phyloP scores from a whole-genome alignment of 2,113 vertebrate genomes.

The Periophthalmus modestus region DNA sequence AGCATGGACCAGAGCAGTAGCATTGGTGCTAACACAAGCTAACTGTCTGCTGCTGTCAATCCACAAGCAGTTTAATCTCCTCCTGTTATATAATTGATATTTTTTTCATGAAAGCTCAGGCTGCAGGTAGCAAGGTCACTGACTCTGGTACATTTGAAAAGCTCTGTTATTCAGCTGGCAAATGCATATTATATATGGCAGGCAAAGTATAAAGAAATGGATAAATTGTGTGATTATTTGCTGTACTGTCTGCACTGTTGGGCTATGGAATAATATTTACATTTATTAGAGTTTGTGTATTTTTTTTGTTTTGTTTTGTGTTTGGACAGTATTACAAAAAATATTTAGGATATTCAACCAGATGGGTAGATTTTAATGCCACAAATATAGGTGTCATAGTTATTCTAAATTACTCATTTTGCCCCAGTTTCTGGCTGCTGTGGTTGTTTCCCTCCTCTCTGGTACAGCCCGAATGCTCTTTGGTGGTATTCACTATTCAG shows the following conservation, averaged over 20 bases:
- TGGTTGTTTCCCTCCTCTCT: slow-evolving; percentile 28
- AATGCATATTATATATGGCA: neutral
- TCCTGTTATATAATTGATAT: slow-evolving; percentile 1
- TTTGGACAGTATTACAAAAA: no score
- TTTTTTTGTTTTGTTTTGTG: no score
- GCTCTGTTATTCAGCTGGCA: neutral
- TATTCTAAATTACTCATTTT: no score
- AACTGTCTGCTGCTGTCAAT: slow-evolving; percentile 9
- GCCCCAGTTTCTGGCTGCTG: slow-evolving; percentile 8
- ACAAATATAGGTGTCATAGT: neutral
- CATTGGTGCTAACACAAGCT: slow-evolving; percentile 18
- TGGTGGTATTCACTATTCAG: slow-evolving; percentile 49
- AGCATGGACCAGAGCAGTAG: slow-evolving; percentile 42
- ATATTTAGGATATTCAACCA: no score
- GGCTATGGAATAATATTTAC: no score
- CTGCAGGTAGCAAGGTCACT: slow-evolving; percentile 1
- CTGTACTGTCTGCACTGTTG: no score
- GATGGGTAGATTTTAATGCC: no score
- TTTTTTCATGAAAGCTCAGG: neutral
- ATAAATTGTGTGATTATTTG: no score
- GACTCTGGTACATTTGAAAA: neutral
- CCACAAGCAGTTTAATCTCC: neutral
- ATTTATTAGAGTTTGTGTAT: no score
- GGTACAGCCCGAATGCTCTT: slow-evolving; percentile 28
- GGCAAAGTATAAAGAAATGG: no score